Evolutionary conservation across 2,797 vertebrate genomes (phyloP).

Genomic region (Chelonia mydas): DNA sequence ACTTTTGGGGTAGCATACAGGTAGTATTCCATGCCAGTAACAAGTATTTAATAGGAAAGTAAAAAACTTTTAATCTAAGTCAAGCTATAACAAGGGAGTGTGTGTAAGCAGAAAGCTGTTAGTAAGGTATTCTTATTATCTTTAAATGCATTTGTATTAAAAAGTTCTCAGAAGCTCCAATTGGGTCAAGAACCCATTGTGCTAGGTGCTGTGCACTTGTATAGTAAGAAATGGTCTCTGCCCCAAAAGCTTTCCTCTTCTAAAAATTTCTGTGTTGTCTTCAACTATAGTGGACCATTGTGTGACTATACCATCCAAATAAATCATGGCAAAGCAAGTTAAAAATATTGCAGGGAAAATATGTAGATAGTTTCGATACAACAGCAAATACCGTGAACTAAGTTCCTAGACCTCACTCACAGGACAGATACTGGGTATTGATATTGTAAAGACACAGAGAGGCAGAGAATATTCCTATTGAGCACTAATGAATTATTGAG

Average conservation of each 20-base stretch:
- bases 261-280: background rate
- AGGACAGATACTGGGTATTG: background rate
- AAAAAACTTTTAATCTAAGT: background rate
- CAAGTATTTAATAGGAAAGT: constrained; percentile 9
- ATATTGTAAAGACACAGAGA: constrained; percentile 2
- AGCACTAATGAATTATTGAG: constrained; percentile 23
- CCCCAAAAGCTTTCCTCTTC: background rate
- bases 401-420: background rate
- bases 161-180: background rate
- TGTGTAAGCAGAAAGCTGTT: background rate
- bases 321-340: background rate
- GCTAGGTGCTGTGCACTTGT: background rate
- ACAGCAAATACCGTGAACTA: too few species aligned
- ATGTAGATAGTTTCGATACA: background rate
- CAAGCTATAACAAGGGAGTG: background rate
- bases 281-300: background rate
- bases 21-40: background rate
- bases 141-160: background rate
- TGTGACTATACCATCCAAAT: background rate
- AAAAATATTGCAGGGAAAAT: background rate
- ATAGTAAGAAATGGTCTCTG: background rate
- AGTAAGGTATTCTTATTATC: background rate
- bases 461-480: background rate
- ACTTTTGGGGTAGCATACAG: background rate
- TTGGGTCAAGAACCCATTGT: too few species aligned